Conservation (phyloP, 1,140 invertebrate genomes). For the silkworm (Bombyx mori) region ASM3026992v2 NC_085120.1:4210501-4211000, state of each 20-base stretch:
- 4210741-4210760: slow-evolving; percentile 45
- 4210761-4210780: slow-evolving; percentile 26
- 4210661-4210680: slow-evolving; percentile 56
- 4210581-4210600: slow-evolving; percentile 10
- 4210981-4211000: too few relatives aligned
- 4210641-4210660: slow-evolving; percentile 64
- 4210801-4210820: too few relatives aligned
- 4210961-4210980: too few relatives aligned
- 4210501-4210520: neutral
- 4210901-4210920: too few relatives aligned
- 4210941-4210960: too few relatives aligned
- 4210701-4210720: slow-evolving; percentile 41
- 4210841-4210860: too few relatives aligned
- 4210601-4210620: slow-evolving; percentile 34
- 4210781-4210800: slow-evolving; percentile 4
- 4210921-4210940: too few relatives aligned
- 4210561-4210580: neutral
- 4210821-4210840: too few relatives aligned
- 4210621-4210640: slow-evolving; percentile 68
- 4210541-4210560: neutral
- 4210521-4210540: neutral
- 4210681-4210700: slow-evolving; percentile 33
- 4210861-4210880: too few relatives aligned
- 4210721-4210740: slow-evolving; percentile 44
- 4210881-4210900: too few relatives aligned